Conservation (phyloP, 2,888 invertebrate species). For the Candidula unifasciata region DNA sequence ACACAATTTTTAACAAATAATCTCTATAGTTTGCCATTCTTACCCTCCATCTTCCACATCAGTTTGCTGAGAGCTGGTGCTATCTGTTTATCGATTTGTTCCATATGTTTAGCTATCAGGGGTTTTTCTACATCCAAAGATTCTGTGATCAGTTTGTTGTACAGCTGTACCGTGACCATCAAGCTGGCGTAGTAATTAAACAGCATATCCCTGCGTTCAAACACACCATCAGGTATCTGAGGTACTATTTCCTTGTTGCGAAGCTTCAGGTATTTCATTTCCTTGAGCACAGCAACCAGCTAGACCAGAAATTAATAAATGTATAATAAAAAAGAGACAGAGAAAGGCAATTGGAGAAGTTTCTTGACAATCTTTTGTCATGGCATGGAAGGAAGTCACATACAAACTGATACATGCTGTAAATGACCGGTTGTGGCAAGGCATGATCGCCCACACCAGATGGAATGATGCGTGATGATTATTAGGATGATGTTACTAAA, state of each 20-base stretch:
- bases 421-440: too few relatives aligned
- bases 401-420: too few relatives aligned
- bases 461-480: too few relatives aligned
- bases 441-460: too few relatives aligned
- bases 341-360: too few relatives aligned
- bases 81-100: constrained; percentile 89
- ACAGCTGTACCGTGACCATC: constrained; percentile 81
- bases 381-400: too few relatives aligned
- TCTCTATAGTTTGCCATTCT: constrained; percentile 61
- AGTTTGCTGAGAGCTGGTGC: constrained; percentile 87
- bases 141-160: constrained; percentile 87
- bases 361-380: too few relatives aligned
- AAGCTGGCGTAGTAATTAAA: constrained; percentile 83
- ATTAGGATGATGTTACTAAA: too few relatives aligned
- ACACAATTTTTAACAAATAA: background rate
- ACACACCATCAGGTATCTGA: constrained; percentile 84
- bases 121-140: constrained; percentile 91
- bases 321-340: too few relatives aligned
- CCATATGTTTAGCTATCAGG: constrained; percentile 89
- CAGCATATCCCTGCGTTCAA: constrained; percentile 87
- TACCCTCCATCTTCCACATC: constrained; percentile 92
- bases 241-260: constrained; percentile 81
- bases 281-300: constrained; percentile 89
- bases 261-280: constrained; percentile 91
- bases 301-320: constrained; percentile 73